Evolutionary conservation across 2,888 invertebrate species (phyloP).

Genomic region (Parthenolecanium corni): DNA sequence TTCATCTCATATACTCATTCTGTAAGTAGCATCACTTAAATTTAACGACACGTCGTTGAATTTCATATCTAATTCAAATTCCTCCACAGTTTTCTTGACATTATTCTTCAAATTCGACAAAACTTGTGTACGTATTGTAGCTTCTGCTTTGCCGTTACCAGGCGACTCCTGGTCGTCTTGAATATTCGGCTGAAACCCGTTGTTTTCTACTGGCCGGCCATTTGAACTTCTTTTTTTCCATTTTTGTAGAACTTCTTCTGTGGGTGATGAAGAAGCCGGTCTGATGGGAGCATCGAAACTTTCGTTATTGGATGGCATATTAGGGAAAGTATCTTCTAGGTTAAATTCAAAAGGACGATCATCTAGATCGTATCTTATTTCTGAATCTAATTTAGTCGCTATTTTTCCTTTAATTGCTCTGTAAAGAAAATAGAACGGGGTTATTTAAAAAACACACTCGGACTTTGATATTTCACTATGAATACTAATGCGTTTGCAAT

Average conservation of each 20-base stretch:
- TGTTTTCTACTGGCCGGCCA: constrained; percentile 1
- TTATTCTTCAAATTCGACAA: constrained; percentile 2
- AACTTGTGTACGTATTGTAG: not conserved
- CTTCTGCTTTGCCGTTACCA: not conserved
- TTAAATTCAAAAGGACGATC: not conserved
- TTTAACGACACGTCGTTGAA: constrained; percentile 9
- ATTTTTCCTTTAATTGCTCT: constrained; percentile 12
- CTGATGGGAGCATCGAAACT: constrained; percentile 13
- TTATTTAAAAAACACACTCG: not conserved
- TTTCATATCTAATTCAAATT: constrained; percentile 3
- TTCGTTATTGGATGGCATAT: not conserved
- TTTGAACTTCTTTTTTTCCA: not conserved
- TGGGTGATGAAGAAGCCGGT: constrained; percentile 19
- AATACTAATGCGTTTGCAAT: too few relatives aligned
- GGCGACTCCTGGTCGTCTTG: not conserved
- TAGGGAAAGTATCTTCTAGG: constrained; percentile 10
- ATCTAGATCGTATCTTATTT: not conserved
- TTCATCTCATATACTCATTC: too few relatives aligned
- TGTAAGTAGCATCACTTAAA: constrained; percentile 21
- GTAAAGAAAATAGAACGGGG: not conserved
- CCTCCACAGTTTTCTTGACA: constrained; percentile 7
- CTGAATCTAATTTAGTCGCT: not conserved
- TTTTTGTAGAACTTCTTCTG: not conserved
- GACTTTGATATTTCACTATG: too few relatives aligned
- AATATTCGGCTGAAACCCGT: constrained; percentile 3